Percentiles rank a stretch among this genome's conserved stretches.
phyloP scores from a whole-genome alignment of 2,113 vertebrate genomes.

The Daphoenositta chrysoptera region DNA sequence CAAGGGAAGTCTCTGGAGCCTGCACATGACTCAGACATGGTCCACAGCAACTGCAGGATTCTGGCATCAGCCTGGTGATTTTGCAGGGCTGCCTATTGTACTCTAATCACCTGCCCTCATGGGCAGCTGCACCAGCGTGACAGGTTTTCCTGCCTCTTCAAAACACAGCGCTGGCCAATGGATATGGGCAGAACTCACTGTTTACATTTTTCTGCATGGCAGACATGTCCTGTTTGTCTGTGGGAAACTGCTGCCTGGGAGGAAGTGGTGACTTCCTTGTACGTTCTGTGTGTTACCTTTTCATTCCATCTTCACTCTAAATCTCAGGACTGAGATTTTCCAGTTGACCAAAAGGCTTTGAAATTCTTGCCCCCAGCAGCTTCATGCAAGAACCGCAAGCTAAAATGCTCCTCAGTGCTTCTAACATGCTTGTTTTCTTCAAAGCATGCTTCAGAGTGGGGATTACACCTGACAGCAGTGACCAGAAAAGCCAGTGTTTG shows the following conservation, averaged over 20 bases:
- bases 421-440: background rate
- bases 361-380: background rate
- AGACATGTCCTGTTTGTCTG: constrained; percentile 13
- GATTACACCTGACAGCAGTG: background rate
- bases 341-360: background rate
- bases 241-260: background rate
- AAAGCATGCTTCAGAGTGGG: background rate
- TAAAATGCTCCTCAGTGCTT: background rate
- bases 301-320: background rate
- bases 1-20: constrained; percentile 12
- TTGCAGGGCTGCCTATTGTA: constrained; percentile 7
- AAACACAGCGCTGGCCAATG: background rate
- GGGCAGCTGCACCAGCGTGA: constrained; percentile 1
- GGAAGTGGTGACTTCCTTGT: background rate
- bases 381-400: background rate
- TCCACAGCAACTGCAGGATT: background rate
- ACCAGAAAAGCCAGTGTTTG: background rate
- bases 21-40: constrained; percentile 20
- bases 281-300: background rate
- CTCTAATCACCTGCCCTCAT: constrained; percentile 1
- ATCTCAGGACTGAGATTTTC: background rate
- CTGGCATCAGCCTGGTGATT: constrained; percentile 3
- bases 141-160: constrained; percentile 34
- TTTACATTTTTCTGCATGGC: background rate
- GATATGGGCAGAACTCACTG: background rate